Percentiles rank a stretch among this genome's conserved stretches.
These are phyloP conservation scores for Tiaroga cobitis DNA, from an alignment of 2,797 vertebrate species.

Conservation along the genomic window DNA sequence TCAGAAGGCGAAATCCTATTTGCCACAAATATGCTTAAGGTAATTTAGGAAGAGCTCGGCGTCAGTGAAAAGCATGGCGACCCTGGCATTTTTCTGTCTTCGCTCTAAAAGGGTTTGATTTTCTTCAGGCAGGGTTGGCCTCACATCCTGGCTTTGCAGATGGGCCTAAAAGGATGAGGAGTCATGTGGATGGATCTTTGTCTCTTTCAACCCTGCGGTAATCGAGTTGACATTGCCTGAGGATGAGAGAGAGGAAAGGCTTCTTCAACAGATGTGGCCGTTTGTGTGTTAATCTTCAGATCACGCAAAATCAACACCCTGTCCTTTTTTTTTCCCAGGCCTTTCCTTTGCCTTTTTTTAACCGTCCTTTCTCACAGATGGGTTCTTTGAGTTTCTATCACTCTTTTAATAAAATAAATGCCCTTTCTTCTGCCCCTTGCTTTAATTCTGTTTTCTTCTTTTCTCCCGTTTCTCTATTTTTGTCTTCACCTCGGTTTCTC, in stretches of 20 bases:
- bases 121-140: conserved; percentile 73
- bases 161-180: conserved; percentile 81
- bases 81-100: conserved; percentile 60
- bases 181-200: conserved; percentile 79
- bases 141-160: conserved; percentile 63
- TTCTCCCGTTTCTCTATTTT: conserved; percentile 23
- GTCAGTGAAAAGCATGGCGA: conserved; percentile 64
- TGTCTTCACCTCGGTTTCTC: conserved; percentile 19
- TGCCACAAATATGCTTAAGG: conserved; percentile 82
- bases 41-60: conserved; percentile 74
- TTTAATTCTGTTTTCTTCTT: conserved; percentile 42
- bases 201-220: conserved; percentile 77
- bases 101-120: conserved; percentile 81
- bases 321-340: conserved; percentile 29
- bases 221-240: conserved; percentile 83
- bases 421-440: conserved; percentile 38
- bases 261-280: conserved; percentile 75
- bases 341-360: conserved; percentile 38
- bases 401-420: conserved; percentile 47
- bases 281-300: conserved; percentile 72
- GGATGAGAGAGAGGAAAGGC: conserved; percentile 69
- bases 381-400: conserved; percentile 42
- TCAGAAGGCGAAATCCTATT: conserved; percentile 79
- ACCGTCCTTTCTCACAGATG: conserved; percentile 34
- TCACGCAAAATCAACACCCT: conserved; percentile 64